These are phyloP conservation scores for Thysanoteuthis rhombus DNA, from an alignment of 2,888 invertebrate species.

Conservation along the genomic window DNA sequence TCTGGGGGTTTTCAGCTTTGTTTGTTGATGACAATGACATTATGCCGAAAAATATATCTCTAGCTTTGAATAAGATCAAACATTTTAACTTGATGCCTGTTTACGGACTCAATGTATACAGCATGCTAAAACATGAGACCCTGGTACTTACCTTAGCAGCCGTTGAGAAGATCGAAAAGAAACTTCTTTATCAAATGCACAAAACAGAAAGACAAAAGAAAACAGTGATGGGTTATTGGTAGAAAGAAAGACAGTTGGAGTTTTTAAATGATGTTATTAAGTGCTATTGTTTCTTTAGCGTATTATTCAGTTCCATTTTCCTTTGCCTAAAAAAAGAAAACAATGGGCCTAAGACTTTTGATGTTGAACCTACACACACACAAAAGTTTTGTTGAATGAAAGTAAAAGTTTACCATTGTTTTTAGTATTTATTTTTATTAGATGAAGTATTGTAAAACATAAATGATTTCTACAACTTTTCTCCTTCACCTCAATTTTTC, in stretches of 20 bases:
- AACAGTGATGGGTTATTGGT: background rate
- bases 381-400: no score
- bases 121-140: constrained; percentile 96
- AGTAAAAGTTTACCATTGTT: no score
- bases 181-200: constrained; percentile 58
- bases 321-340: no score
- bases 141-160: constrained; percentile 87
- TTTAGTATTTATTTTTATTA: no score
- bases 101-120: constrained; percentile 90
- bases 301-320: no score
- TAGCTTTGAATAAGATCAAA: constrained; percentile 81
- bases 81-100: constrained; percentile 94
- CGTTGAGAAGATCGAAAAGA: constrained; percentile 83
- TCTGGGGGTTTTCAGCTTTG: constrained; percentile 96
- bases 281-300: no score
- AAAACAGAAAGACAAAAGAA: constrained; percentile 36
- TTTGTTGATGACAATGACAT: constrained; percentile 88
- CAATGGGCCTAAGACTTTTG: no score
- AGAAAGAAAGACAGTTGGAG: background rate
- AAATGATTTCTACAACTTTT: no score
- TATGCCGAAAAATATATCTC: constrained; percentile 87
- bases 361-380: no score
- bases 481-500: no score
- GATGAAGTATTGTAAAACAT: no score
- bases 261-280: no score